A percentile compares a stretch with the other conserved stretches of the same genome.
Evolutionary conservation across 2,888 invertebrate genomes (phyloP).

Genomic region (Platerodrilus igneus): DNA sequence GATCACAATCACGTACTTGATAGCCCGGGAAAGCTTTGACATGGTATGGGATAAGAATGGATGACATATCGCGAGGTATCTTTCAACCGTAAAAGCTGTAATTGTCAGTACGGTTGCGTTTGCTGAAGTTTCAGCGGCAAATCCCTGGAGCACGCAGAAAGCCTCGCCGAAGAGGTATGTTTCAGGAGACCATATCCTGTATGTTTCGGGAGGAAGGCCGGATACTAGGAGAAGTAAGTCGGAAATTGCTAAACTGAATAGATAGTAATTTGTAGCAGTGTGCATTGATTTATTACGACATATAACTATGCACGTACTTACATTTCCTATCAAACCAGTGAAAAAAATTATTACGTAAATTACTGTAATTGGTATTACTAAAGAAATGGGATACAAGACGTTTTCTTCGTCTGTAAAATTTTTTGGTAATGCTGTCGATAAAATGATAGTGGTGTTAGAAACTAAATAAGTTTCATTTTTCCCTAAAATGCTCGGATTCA

Average conservation of each 20-base stretch:
- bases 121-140: conserved; percentile 75
- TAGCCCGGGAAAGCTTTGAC: conserved; percentile 80
- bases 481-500: too few species aligned
- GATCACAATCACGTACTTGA: conserved; percentile 72
- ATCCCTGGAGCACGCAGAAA: conserved; percentile 72
- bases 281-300: conserved; percentile 78
- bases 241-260: conserved; percentile 80
- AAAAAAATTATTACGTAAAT: conserved; percentile 73
- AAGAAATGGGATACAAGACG: conserved; percentile 12
- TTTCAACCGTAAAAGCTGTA: conserved; percentile 66
- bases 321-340: conserved; percentile 75
- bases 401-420: conserved; percentile 11
- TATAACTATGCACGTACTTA: conserved; percentile 81
- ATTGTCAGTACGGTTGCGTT: conserved; percentile 70
- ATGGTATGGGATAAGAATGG: conserved; percentile 73
- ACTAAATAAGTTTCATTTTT: too few species aligned
- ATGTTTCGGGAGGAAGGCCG: conserved; percentile 80
- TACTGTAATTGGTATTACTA: conserved; percentile 70
- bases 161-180: conserved; percentile 73
- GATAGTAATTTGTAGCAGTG: conserved; percentile 74
- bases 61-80: conserved; percentile 67
- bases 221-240: conserved; percentile 73
- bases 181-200: conserved; percentile 71
- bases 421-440: too few species aligned
- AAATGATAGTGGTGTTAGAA: too few species aligned